These are phyloP conservation scores for Adelges cooleyi DNA, from an alignment of 1,140 invertebrate genomes.

Conservation along the genomic window DNA sequence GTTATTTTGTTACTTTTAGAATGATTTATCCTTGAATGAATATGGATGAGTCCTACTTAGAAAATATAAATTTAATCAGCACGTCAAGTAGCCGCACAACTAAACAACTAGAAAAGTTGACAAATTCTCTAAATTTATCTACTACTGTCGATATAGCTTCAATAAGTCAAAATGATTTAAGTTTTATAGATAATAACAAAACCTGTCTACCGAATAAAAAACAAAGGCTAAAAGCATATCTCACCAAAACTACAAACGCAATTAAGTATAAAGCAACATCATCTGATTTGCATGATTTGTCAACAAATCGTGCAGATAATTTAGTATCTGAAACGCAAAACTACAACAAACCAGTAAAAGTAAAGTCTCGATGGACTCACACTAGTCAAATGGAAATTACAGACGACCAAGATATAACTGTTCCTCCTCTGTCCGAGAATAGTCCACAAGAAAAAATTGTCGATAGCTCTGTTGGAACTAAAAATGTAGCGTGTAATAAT, in stretches of 20 bases:
- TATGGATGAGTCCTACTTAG: neutral
- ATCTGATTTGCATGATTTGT: neutral
- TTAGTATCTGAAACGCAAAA: neutral
- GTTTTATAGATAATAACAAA: neutral
- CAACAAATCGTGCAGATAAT: neutral
- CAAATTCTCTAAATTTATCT: neutral
- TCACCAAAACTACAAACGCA: neutral
- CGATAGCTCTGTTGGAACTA: neutral
- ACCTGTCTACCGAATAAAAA: neutral
- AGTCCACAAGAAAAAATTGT: neutral
- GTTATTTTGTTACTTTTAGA: neutral
- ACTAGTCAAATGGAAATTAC: conserved; percentile 72
- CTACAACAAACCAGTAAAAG: conserved; percentile 58
- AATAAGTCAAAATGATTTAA: neutral
- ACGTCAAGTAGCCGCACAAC: neutral
- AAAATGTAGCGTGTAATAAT: neutral
- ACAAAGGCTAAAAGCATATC: neutral
- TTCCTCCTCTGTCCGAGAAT: neutral
- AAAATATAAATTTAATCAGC: neutral
- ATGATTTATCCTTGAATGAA: neutral
- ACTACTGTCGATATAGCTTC: neutral
- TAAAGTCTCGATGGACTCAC: conserved; percentile 72
- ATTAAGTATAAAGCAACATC: neutral
- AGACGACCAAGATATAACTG: conserved; percentile 32
- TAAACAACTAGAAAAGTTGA: neutral